Conservation (phyloP, 2,113 vertebrate genomes). For the Cottus gobio region DNA sequence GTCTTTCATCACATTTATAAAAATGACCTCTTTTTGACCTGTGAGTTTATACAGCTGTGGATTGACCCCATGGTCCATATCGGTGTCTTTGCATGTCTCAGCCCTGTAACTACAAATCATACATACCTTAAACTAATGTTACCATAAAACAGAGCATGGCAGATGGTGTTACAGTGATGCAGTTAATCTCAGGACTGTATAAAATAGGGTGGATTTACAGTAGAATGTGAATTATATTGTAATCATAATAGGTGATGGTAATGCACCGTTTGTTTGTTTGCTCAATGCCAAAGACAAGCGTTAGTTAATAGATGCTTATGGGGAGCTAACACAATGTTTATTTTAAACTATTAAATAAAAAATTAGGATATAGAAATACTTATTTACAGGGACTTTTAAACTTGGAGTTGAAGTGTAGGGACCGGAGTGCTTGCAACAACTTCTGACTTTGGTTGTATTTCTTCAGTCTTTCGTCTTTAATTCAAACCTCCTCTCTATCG, state of each 20-base stretch:
- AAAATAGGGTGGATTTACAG: neutral
- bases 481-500: neutral
- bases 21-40: constrained; percentile 1
- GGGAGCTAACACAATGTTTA: neutral
- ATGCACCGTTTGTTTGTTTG: neutral
- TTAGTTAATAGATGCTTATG: neutral
- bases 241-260: neutral
- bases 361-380: neutral
- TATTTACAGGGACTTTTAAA: neutral
- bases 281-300: neutral
- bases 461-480: neutral
- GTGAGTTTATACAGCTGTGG: neutral
- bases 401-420: neutral
- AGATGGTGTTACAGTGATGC: neutral
- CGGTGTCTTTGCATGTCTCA: neutral
- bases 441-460: neutral
- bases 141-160: neutral
- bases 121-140: neutral
- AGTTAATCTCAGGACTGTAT: neutral
- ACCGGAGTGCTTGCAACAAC: neutral
- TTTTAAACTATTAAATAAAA: neutral
- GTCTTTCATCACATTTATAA: neutral
- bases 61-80: neutral
- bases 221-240: neutral
- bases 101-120: neutral